These are phyloP conservation scores for Melipona beecheii DNA, from an alignment of 2,888 invertebrate species.

Conservation along the genomic window DNA sequence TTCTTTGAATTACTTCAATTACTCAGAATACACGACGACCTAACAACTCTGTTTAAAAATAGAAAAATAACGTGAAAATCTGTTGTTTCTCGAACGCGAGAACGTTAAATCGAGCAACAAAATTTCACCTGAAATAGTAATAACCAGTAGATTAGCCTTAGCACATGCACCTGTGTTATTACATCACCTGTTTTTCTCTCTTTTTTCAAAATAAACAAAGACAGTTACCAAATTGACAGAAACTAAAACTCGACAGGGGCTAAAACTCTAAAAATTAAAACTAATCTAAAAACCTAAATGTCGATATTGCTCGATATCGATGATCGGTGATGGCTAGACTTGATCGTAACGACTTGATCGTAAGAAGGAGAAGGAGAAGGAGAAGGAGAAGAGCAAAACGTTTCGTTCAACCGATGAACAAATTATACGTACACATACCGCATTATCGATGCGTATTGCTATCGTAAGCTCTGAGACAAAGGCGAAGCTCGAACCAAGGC, in stretches of 20 bases:
- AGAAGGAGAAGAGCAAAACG: not conserved
- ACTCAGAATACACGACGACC: too few species aligned
- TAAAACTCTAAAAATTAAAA: not conserved
- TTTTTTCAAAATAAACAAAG: not conserved
- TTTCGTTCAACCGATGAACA: slow-evolving; percentile 12
- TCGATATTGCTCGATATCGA: too few species aligned
- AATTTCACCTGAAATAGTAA: too few species aligned
- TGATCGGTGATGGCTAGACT: not conserved
- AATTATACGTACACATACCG: not conserved
- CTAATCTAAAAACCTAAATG: too few species aligned
- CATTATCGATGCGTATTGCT: slow-evolving; percentile 35
- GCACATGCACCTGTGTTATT: too few species aligned
- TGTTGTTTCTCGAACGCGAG: too few species aligned
- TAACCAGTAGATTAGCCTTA: too few species aligned
- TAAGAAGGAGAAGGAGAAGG: not conserved
- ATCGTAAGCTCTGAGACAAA: slow-evolving; percentile 47
- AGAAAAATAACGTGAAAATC: too few species aligned
- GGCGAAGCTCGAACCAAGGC: slow-evolving; percentile 74
- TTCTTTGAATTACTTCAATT: too few species aligned
- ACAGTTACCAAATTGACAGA: not conserved
- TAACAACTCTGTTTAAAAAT: too few species aligned
- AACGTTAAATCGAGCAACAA: too few species aligned
- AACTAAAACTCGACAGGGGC: not conserved
- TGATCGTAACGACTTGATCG: not conserved
- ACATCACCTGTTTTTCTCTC: too few species aligned